Conservation (phyloP, 2,113 vertebrate species). For the Chionodraco myersi region DNA sequence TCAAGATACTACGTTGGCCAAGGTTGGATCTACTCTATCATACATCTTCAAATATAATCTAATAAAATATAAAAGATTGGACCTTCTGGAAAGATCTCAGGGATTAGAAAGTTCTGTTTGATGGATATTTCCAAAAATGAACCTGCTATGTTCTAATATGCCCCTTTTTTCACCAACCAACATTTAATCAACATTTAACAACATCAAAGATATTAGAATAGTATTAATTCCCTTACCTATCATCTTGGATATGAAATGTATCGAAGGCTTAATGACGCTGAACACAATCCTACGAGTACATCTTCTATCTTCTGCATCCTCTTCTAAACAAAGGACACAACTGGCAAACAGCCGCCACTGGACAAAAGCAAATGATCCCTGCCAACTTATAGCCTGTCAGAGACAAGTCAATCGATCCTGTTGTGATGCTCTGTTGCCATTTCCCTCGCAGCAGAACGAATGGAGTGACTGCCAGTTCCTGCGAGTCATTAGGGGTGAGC, state of each 20-base stretch:
- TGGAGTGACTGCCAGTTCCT: constrained; percentile 20
- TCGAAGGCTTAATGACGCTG: constrained; percentile 12
- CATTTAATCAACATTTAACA: background rate
- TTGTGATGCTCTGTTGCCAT: constrained; percentile 55
- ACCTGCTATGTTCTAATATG: too few species aligned
- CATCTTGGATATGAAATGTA: constrained; percentile 58
- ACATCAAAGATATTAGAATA: background rate
- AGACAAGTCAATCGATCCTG: constrained; percentile 68
- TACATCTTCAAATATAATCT: too few species aligned
- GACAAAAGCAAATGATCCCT: constrained; percentile 35
- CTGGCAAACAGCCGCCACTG: background rate
- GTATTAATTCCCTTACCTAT: constrained; percentile 61
- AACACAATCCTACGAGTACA: constrained; percentile 9
- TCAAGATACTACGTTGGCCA: background rate
- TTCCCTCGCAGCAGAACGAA: constrained; percentile 71
- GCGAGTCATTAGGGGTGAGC: too few species aligned
- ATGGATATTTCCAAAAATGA: too few species aligned
- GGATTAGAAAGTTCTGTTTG: too few species aligned
- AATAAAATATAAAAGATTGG: too few species aligned
- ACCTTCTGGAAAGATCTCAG: too few species aligned
- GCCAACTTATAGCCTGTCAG: constrained; percentile 50
- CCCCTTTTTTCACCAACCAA: background rate
- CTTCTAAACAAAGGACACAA: background rate
- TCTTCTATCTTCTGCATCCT: constrained; percentile 3
- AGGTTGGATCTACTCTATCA: too few species aligned